Percentiles rank a stretch among this genome's conserved stretches.
Evolutionary conservation across 1,140 invertebrate genomes (phyloP).

Genomic region (Aphelenchoides avenae): DNA sequence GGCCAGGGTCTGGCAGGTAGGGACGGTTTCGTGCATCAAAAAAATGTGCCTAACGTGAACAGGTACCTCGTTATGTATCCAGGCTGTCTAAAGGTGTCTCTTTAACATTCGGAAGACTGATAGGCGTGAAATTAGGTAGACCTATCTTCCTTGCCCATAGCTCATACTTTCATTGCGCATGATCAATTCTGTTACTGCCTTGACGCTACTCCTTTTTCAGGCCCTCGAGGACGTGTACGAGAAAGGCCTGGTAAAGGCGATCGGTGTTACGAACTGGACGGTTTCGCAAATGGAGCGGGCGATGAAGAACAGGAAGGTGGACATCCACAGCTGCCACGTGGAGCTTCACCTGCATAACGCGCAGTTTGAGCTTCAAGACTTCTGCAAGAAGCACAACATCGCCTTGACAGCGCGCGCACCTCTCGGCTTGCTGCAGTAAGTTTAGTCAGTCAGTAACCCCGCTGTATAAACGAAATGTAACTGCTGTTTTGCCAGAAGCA

Average conservation of each 20-base stretch:
- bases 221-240: conserved; percentile 59
- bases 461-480: conserved; percentile 13
- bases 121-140: too few species aligned
- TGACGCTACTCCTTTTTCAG: too few species aligned
- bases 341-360: conserved; percentile 35
- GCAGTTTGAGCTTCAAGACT: conserved; percentile 29
- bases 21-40: conserved; percentile 31
- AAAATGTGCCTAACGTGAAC: conserved; percentile 44
- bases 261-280: conserved; percentile 62
- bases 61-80: too few species aligned
- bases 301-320: conserved; percentile 28
- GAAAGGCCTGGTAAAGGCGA: conserved; percentile 57
- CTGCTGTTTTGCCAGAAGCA: conserved; percentile 50
- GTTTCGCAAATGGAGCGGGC: conserved; percentile 54
- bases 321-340: conserved; percentile 45
- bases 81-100: too few species aligned
- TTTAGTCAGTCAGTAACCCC: too few species aligned
- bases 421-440: too few species aligned
- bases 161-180: too few species aligned
- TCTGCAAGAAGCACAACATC: too few species aligned
- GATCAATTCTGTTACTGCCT: too few species aligned
- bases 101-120: too few species aligned
- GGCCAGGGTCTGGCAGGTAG: conserved; percentile 35
- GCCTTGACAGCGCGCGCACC: too few species aligned
- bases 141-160: too few species aligned